These are phyloP conservation scores for Meloe dianella DNA, from an alignment of 2,888 invertebrate species.

Conservation along the genomic window DNA sequence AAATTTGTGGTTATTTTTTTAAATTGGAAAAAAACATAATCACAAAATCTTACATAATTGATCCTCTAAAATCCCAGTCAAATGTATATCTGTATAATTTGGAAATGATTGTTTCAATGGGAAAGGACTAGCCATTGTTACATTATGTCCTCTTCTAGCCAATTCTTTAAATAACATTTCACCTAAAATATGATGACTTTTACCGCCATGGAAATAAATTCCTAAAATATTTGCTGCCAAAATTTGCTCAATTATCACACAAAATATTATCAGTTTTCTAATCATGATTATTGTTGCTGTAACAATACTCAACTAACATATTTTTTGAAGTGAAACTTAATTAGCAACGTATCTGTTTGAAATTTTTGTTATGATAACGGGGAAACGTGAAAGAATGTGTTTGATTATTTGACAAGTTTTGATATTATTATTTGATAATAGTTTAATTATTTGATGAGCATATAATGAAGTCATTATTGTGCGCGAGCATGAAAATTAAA, in stretches of 20 bases:
- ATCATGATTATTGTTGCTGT: background rate
- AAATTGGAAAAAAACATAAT: slow-evolving; percentile 1
- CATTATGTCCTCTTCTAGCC: slow-evolving; percentile 62
- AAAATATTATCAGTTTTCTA: slow-evolving; percentile 13
- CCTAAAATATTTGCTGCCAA: slow-evolving; percentile 41
- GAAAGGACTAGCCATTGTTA: slow-evolving; percentile 60
- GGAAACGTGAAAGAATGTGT: too few relatives aligned
- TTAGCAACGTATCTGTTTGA: too few relatives aligned
- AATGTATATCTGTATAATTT: slow-evolving; percentile 42
- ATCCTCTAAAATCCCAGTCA: slow-evolving; percentile 36
- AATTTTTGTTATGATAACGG: too few relatives aligned
- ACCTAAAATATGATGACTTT: slow-evolving; percentile 44
- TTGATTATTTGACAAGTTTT: too few relatives aligned
- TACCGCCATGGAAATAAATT: slow-evolving; percentile 42
- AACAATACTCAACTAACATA: background rate
- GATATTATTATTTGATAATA: too few relatives aligned
- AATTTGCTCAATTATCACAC: background rate
- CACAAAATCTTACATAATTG: slow-evolving; percentile 30
- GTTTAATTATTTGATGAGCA: too few relatives aligned
- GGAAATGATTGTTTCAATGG: slow-evolving; percentile 34
- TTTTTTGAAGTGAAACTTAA: too few relatives aligned
- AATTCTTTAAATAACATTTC: slow-evolving; percentile 60
- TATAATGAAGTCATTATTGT: too few relatives aligned
- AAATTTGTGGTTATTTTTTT: too few relatives aligned
- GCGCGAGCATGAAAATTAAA: too few relatives aligned